These are phyloP conservation scores for Diorhabda elongata DNA, from an alignment of 1,140 invertebrate species.

Conservation along the genomic window DNA sequence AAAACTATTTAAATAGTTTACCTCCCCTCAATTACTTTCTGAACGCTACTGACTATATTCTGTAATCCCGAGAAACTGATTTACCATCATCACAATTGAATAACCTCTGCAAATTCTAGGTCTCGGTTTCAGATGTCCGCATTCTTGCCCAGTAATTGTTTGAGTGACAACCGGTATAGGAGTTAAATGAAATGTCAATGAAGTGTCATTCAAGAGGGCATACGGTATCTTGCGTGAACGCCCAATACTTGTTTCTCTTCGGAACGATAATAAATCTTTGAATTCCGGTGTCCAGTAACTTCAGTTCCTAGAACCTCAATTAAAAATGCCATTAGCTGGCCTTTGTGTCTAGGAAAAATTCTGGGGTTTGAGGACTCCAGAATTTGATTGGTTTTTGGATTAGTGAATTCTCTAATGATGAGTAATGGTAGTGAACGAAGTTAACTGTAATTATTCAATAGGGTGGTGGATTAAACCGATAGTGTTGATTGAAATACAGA, in stretches of 20 bases:
- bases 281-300: constrained; percentile 27
- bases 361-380: not conserved
- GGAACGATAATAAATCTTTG: constrained; percentile 44
- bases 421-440: not conserved
- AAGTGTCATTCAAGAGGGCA: constrained; percentile 46
- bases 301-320: constrained; percentile 10
- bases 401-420: constrained; percentile 2
- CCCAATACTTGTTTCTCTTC: constrained; percentile 43
- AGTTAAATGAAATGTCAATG: constrained; percentile 49
- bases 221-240: constrained; percentile 36
- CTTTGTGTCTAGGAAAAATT: not conserved
- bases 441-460: no score
- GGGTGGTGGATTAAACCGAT: no score
- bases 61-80: constrained; percentile 30
- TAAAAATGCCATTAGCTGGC: constrained; percentile 14
- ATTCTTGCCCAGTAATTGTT: constrained; percentile 34
- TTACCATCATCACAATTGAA: constrained; percentile 41
- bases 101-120: constrained; percentile 24
- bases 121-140: constrained; percentile 20
- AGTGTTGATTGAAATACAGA: no score
- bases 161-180: constrained; percentile 44
- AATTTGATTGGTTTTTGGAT: not conserved
- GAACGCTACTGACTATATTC: not conserved
- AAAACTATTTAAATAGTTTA: no score
- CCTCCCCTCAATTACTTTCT: no score